Evolutionary conservation across 2,888 invertebrate genomes (phyloP), one percentile per base, ranked within the genome.

Genomic region (Andrena bicolor): DNA sequence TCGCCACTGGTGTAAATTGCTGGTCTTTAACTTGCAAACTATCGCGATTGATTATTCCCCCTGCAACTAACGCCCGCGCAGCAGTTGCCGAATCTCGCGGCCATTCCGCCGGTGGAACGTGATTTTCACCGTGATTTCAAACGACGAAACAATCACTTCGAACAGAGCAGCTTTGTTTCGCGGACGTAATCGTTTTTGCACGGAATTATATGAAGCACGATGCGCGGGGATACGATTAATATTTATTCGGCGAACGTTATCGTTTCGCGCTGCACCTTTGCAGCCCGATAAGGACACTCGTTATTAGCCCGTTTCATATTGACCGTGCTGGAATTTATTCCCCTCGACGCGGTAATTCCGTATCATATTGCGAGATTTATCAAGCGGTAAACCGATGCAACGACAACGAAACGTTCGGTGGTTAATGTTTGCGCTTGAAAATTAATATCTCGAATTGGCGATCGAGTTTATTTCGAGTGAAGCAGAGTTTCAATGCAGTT

Each of bases 11-110:
- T n/a, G 49, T 64, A 73, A 77, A 77, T 73, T 53, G 28, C 35
- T n/a, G 7, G 41, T 51, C 32, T 73, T 73, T 41, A 66, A 73
- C 51, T 71, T 41, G 56, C 23, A 64, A 76, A 72, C 72, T 49
- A 28, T 58, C 48, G 28, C 64, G 13, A 32, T 23, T 64, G 56
- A 76, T 76, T 61, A 60, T 69, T 51, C 58, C n/a, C n/a, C 20
- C 23, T n/a, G 32, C 68, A 16, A 32, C 49, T 69, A 71, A 76
- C 48, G 53, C 26, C 32, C 32, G 32, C 51, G 56, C 26, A 58
- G 7, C 30, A 13, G 7, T 65, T 65, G 32, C 10, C 35, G 72
- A 49, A 26, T 41, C 41, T 41, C 41, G 2, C 1, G 10, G 7
- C 10, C 10, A 35, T 53, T 16, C n/a, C 8, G 7, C 32, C 1